phyloP scores from a whole-genome alignment of 2,888 invertebrate species.

The Caenorhabditis panamensis region DNA sequence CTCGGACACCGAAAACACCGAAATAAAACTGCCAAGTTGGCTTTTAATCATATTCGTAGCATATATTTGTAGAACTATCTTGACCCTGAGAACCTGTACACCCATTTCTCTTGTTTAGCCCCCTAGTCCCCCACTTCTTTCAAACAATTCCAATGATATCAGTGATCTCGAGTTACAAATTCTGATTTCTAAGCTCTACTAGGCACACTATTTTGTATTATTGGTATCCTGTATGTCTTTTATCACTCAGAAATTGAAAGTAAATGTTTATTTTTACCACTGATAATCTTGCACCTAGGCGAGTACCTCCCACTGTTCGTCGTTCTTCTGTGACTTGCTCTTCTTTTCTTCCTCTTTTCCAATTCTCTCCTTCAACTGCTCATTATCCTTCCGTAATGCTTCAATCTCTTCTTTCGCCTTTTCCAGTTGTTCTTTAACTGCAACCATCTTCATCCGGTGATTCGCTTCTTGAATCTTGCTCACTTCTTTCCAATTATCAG shows the following conservation, averaged over 20 bases:
- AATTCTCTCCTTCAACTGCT: constrained; percentile 8
- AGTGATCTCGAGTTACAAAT: constrained; percentile 6
- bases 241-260: too few relatives aligned
- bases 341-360: constrained; percentile 10
- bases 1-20: constrained; percentile 57
- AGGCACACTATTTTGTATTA: neutral
- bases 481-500: neutral
- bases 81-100: constrained; percentile 4
- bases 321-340: neutral
- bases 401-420: neutral
- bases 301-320: constrained; percentile 19
- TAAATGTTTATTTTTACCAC: too few relatives aligned
- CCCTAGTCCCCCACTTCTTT: neutral
- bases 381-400: neutral
- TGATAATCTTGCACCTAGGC: too few relatives aligned
- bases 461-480: neutral
- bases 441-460: constrained; percentile 4
- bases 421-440: neutral
- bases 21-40: constrained; percentile 30
- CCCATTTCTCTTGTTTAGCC: neutral
- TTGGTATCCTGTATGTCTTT: neutral
- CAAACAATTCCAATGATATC: neutral
- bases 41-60: neutral
- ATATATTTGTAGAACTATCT: constrained; percentile 5
- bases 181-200: too few relatives aligned